These are phyloP conservation scores for Elaeidobius kamerunicus DNA, from an alignment of 2,888 invertebrate species.

Conservation along the genomic window DNA sequence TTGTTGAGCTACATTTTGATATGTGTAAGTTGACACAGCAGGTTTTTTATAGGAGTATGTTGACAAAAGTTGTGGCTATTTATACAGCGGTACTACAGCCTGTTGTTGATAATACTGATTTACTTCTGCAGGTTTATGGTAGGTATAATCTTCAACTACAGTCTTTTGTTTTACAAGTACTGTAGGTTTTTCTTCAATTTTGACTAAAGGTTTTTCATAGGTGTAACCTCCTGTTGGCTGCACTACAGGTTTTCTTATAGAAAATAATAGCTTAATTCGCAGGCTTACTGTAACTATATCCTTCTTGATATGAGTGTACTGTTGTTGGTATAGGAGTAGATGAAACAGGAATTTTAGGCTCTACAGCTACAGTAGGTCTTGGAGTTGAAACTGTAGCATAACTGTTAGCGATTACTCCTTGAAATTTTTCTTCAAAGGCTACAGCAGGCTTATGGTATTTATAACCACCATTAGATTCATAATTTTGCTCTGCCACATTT, in stretches of 20 bases:
- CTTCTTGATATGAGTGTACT: constrained; percentile 17
- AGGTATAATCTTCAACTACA: constrained; percentile 7
- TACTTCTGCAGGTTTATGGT: constrained; percentile 20
- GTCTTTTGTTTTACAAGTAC: constrained; percentile 6
- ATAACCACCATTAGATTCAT: constrained; percentile 22
- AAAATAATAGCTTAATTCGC: too few species aligned
- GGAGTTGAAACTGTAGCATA: constrained; percentile 25
- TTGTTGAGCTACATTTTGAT: constrained; percentile 46
- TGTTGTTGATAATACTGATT: constrained; percentile 23
- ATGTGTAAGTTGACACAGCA: constrained; percentile 49
- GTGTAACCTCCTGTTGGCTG: constrained; percentile 39
- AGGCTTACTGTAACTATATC: constrained; percentile 21
- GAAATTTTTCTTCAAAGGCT: constrained; percentile 28
- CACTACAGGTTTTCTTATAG: constrained; percentile 24
- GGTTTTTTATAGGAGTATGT: constrained; percentile 46
- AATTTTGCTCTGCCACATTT: constrained; percentile 4
- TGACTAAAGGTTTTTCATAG: constrained; percentile 42
- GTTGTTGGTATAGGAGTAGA: constrained; percentile 26
- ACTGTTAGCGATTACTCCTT: neutral
- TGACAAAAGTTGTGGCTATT: constrained; percentile 35
- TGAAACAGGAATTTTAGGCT: constrained; percentile 28
- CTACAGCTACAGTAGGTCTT: constrained; percentile 20
- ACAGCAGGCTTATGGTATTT: constrained; percentile 30
- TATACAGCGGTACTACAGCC: constrained; percentile 30
- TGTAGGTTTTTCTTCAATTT: constrained; percentile 47